Base-by-base conservation (phyloP, 2,888 invertebrate species). In the Cephalotes varians region DNA sequence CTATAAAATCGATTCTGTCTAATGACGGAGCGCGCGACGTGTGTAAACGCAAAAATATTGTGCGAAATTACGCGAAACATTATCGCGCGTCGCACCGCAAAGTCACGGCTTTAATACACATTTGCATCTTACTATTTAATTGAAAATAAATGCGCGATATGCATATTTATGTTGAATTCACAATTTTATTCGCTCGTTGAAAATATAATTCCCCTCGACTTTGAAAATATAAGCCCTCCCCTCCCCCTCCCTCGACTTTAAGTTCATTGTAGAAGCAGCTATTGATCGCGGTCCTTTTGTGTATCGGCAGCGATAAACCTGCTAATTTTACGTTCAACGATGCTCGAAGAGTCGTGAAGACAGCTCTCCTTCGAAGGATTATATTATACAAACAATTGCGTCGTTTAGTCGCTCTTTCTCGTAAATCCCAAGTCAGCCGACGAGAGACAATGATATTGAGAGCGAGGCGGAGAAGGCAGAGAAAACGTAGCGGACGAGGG, bases 391-490 rank as follows among this genome's bases (percentile, higher is more conserved):
- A 73, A 73, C 80, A 80, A 80, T 80, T 49, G 34, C 37, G 47
- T 47, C 71, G 58, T 73, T 73, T 80, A 76, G 58, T 80, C 76
- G 74, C 76, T 80, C 80, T 47, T 62, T 44, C 60, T 31, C 71
- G 40, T 60, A 73, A 80, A 71, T 80, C 71, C 34, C 60, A n/a
- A 80, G 60, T 51, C 49, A 28, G 74, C 18, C 47, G 37, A 60
- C 60, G 60, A 73, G 40, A 58, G 80, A 80, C 76, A 77, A 77
- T 69, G 77, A 77, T 69, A 77, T 69, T n/a, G 69, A 77, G 54
- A 31, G 21, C 28, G 54, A 60, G n/a, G 34, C 21, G 21, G 18
- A 28, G 15, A 44, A 28, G 58, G 37, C n/a, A 25, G 34, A 60
- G 60, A 80, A 73, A 73, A 60, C 47, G 80, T 25, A 80, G 37